Base-by-base conservation (phyloP, 2,888 invertebrate genomes). In the Thymelicus sylvestris region DNA sequence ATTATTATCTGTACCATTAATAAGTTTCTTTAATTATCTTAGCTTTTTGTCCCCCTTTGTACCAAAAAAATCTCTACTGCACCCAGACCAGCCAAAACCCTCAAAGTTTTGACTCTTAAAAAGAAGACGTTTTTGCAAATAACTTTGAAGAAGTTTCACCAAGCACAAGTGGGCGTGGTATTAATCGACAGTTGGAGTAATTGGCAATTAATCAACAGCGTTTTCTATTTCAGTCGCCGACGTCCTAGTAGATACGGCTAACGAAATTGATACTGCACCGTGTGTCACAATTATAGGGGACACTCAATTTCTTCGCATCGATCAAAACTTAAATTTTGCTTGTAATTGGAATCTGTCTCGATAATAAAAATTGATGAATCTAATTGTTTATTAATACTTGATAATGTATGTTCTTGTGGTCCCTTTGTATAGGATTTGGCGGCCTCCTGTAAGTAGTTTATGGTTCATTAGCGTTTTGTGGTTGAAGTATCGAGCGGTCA, bases 121-220 rank as follows among this genome's bases (percentile, higher is more conserved):
- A 68, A 12, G 59, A 59, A 60, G 47, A 67, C 48, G 19, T 50
- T 48, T 52, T 47, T 47, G 13, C 62, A 6, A 62, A 24, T 24
- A 63, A 63, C 19, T 31, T 48, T 48, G 47, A 50, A 24, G 47
- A 63, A 50, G 39, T 64, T 64, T 64, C 10, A 62, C 62, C 66
- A 71, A 62, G 57, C 89, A 90, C 89, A 89, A 92, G 90, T 89
- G 90, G 89, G 88, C 84, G 86, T 84, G 86, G 85, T 86, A 88
- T 88, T 90, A 89, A 88, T 88, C 86, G 85, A 83, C 87, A 85
- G 88, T 85, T 83, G 86, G 82, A 88, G 91, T 93, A 92, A 93
- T 93, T 93, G 93, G 82, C 92, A 93, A 93, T 93, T 92, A 93
- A 92, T 93, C 92, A 92, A 86, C 86, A 84, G 86, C 89, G 92